Evolutionary conservation across 1,140 invertebrate genomes (phyloP).

Genomic region (Lordiphosa stackelbergi): DNA sequence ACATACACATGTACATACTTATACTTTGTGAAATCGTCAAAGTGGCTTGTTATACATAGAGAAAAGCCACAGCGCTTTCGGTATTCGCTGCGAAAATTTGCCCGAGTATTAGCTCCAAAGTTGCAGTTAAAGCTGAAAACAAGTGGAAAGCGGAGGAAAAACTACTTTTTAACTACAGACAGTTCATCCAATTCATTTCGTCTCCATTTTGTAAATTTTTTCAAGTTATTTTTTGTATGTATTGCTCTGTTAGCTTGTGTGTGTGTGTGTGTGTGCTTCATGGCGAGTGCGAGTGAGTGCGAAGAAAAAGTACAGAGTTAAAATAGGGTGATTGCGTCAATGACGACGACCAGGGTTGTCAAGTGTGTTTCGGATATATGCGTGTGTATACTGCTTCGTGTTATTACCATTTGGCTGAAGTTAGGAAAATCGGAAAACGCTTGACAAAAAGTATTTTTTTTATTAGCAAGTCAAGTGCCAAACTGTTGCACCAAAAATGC

Average conservation of each 20-base stretch:
- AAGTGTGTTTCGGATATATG: constrained; percentile 29
- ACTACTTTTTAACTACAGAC: not conserved
- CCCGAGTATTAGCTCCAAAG: constrained; percentile 1
- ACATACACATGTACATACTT: constrained; percentile 11
- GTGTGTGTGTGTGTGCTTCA: constrained; percentile 11
- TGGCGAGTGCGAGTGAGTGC: constrained; percentile 18
- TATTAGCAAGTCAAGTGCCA: no score
- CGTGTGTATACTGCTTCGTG: constrained; percentile 8
- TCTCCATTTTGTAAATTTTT: constrained; percentile 35
- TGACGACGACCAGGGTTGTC: constrained; percentile 60
- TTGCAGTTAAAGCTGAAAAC: not conserved
- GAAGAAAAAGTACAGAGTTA: constrained; percentile 48
- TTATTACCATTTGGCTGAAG: constrained; percentile 6
- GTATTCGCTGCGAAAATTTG: constrained; percentile 4
- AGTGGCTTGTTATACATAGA: constrained; percentile 39
- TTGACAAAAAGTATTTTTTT: no score
- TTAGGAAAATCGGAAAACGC: not conserved
- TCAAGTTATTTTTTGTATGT: constrained; percentile 15
- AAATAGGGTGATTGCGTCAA: constrained; percentile 71
- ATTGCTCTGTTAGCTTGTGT: not conserved
- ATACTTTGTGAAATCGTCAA: constrained; percentile 48
- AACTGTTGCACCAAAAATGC: no score
- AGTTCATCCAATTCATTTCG: not conserved
- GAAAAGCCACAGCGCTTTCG: constrained; percentile 16
- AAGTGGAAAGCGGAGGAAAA: not conserved